Base-by-base conservation (phyloP, 2,888 invertebrate species). In the Willowsia nigromaculata region DNA sequence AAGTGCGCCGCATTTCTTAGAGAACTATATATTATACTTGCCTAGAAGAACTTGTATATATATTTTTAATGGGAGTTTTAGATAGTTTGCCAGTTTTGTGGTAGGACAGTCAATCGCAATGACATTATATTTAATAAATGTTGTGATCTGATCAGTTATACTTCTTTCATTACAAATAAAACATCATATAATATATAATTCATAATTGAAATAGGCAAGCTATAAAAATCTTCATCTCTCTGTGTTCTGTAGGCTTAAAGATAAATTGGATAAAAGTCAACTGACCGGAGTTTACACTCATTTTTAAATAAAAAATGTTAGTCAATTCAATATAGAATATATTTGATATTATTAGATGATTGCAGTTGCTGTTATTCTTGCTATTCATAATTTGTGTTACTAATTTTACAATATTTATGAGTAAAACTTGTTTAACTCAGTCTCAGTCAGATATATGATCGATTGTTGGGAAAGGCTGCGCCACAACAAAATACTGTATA, bases 401-500 rank as follows among this genome's bases (percentile, higher is more conserved):
- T n/a, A 7, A 65, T 65, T n/a, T 30, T 65, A 30, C 65, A 65
- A 65, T 65, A 30, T 65, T 65, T 30, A 62, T 62, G 22, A 1
- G n/a, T 71, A 27, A 33, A 22, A 71, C 3, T 1, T 4, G 4
- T 62, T 62, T 68, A 6, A n/a, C n/a, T n/a, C n/a, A n/a, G 3
- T 37, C 15, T 68, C 68, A 47, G 47, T 76, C 53, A 62, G 27
- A 50, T 76, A n/a, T n/a, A n/a, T n/a, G n/a, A n/a, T n/a, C n/a
- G n/a, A 40, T 74, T 53, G 76, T 76, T 81, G 81, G 59, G 22
- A n/a, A 59, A 81, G 81, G 81, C 81, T 82, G 82, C 43, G 59
- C 82, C 65, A 30, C 82, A 62, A 76, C 82, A 82, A 82, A 82
- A 82, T 82, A 82, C 62, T 47, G 59, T 62, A 82, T 62, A 82